Evolutionary conservation across 2,113 vertebrate species (phyloP), one percentile per base, ranked within the genome.

Genomic region (human (Homo sapiens)): DNA sequence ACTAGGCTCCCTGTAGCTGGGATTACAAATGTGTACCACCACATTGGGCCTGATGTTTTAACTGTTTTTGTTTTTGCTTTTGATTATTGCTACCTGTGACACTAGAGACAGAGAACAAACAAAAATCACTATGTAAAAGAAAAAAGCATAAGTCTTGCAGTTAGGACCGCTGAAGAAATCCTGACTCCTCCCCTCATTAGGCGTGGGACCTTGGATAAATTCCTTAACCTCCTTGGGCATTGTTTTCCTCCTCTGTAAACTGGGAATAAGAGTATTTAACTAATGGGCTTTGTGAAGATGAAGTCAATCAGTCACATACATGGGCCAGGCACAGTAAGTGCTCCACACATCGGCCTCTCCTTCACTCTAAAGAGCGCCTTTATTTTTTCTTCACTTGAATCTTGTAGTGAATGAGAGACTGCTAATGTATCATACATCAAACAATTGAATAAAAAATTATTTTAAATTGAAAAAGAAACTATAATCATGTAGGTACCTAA

Each of bases 391-490:
- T 94, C 85, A 84, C 38, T 70, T 75, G 94, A 84, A 80, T 94
- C 12, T 82, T 93, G 81, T 0, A 17, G 57, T 23, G 13, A 91
- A 95, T 94, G 64, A 88, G 45, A 83, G 84, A 75, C 10, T 80
- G 27, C 80, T 89, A 55, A 92, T 72, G 14, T 38, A 83, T 75
- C 43, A 85, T 61, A 64, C 27, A 87, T 75, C n/a, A 40, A 82
- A 96, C 30, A 96, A 91, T 14, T 52, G 5, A 84, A 85, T 55
- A 8, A 94, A 96, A 5, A 81, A 72, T 43, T n/a, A 87, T 6
- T n/a, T 94, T 81, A 92, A 48, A 86, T 93, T 91, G 89, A 83
- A 88, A 91, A 97, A 81, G 43, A 92, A 95, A 81, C 17, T 12
- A 89, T 72, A 91, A 64, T 22, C 14, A 48, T 55, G 40, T 61